Percentiles rank a stretch among this genome's conserved stretches.
These are phyloP conservation scores for Sebastes miniatus DNA, from an alignment of 2,797 vertebrate species.

Conservation along the genomic window DNA sequence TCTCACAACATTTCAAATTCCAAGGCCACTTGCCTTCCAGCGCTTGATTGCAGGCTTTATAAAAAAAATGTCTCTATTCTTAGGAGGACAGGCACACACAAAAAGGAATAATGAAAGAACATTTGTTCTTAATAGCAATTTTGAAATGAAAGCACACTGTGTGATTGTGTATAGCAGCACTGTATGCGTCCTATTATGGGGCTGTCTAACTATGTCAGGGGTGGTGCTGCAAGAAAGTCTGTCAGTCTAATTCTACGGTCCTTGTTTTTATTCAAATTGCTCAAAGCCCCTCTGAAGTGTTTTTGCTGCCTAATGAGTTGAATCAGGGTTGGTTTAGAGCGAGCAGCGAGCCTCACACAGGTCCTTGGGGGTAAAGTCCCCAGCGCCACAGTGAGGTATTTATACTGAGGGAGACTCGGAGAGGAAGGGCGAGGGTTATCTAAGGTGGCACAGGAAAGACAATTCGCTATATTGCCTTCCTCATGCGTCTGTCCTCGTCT, in stretches of 20 bases:
- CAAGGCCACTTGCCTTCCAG: constrained; percentile 41
- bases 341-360: constrained; percentile 21
- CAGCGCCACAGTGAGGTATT: constrained; percentile 43
- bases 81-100: constrained; percentile 18
- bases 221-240: constrained; percentile 30
- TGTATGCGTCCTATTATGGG: constrained; percentile 38
- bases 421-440: constrained; percentile 30
- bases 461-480: neutral
- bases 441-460: neutral
- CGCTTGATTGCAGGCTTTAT: constrained; percentile 55
- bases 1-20: constrained; percentile 40
- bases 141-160: constrained; percentile 47
- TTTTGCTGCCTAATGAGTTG: constrained; percentile 31
- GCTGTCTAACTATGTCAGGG: constrained; percentile 52
- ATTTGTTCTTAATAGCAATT: constrained; percentile 59
- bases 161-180: constrained; percentile 12
- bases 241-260: constrained; percentile 38
- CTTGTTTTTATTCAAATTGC: constrained; percentile 46
- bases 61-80: constrained; percentile 48
- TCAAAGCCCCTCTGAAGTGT: constrained; percentile 14
- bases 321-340: constrained; percentile 46
- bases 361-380: constrained; percentile 49
- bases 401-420: constrained; percentile 23
- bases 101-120: constrained; percentile 43
- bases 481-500: neutral